A percentile compares a stretch with the other conserved stretches of the same genome.
Conservation (phyloP, 2,888 invertebrate genomes). For the Pyrrhosoma nymphula region DNA sequence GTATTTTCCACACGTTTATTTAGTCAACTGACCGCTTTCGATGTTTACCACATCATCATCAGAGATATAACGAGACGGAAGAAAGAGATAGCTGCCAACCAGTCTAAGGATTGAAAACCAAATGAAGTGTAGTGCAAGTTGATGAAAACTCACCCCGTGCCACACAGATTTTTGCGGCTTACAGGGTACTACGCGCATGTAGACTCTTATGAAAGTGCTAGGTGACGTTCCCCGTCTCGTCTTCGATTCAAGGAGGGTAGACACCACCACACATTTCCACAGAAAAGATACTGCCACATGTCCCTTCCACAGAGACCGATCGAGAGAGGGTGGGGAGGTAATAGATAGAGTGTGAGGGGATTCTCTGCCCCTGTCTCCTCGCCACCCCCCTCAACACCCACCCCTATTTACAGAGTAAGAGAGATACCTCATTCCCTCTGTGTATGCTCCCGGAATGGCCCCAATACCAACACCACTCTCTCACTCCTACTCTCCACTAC, state of each 20-base stretch:
- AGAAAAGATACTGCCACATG: neutral
- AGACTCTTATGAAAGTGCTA: neutral
- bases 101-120: no score
- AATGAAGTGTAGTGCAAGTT: no score
- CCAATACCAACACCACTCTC: constrained; percentile 13
- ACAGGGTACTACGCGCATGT: no score
- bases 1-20: no score
- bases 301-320: neutral
- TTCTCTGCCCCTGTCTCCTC: neutral
- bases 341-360: neutral
- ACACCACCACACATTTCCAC: neutral
- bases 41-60: no score
- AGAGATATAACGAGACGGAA: no score
- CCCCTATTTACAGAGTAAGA: neutral
- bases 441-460: constrained; percentile 37
- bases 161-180: no score
- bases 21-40: no score
- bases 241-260: neutral
- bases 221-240: constrained; percentile 21
- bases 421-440: neutral
- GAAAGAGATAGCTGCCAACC: no score
- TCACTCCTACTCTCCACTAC: neutral
- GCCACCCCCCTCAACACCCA: neutral
- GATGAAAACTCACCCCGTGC: no score
- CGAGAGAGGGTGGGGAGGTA: neutral